These are phyloP conservation scores for Heterotis niloticus DNA, from an alignment of 2,113 vertebrate genomes.

Conservation along the genomic window DNA sequence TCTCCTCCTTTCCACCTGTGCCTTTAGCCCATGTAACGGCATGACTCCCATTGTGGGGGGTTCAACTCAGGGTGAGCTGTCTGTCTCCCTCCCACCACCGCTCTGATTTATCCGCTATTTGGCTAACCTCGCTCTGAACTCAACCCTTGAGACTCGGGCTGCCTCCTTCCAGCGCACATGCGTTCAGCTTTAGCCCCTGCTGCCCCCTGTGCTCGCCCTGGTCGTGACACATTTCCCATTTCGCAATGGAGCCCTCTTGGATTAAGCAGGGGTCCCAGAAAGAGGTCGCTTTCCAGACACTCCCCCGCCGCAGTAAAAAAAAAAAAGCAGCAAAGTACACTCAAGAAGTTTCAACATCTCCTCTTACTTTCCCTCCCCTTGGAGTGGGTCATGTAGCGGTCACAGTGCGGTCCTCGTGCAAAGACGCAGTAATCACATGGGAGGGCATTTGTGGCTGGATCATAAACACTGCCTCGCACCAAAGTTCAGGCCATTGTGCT, in stretches of 20 bases:
- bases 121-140: conserved; percentile 97
- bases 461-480: conserved; percentile 51
- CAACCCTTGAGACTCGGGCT: conserved; percentile 70
- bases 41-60: conserved; percentile 73
- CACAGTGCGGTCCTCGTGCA: not conserved
- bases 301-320: not conserved
- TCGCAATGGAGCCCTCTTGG: conserved; percentile 14
- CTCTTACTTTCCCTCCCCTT: not conserved
- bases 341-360: conserved; percentile 11
- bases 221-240: conserved; percentile 45
- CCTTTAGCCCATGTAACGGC: conserved; percentile 61
- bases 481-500: conserved; percentile 46
- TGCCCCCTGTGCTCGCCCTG: conserved; percentile 48
- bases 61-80: conserved; percentile 71
- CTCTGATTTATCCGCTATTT: conserved; percentile 92
- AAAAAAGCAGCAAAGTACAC: not conserved
- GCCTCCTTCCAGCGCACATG: conserved; percentile 57
- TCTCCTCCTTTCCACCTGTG: conserved; percentile 69
- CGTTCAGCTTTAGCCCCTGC: conserved; percentile 29
- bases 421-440: conserved; percentile 30
- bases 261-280: conserved; percentile 12
- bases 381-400: conserved; percentile 5
- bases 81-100: conserved; percentile 55
- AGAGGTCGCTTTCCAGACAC: conserved; percentile 4
- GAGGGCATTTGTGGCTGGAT: conserved; percentile 51